These are phyloP conservation scores for Linnaemya tessellans DNA, from an alignment of 2,888 invertebrate species.

Conservation along the genomic window DNA sequence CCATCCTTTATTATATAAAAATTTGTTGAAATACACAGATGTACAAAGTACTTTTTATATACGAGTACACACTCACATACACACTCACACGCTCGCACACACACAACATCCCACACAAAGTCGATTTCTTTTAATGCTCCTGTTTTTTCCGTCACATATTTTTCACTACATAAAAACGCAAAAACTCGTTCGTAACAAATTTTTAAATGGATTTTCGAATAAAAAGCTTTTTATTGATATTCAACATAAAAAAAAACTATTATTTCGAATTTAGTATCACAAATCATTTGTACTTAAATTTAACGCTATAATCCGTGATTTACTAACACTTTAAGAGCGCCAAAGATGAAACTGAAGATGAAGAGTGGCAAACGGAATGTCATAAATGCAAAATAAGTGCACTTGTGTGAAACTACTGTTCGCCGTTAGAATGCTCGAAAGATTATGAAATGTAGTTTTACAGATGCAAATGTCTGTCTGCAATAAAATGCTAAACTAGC, in stretches of 20 bases:
- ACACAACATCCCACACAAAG: not conserved
- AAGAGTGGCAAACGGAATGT: constrained; percentile 16
- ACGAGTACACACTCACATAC: not conserved
- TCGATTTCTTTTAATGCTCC: constrained; percentile 42
- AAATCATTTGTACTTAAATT: constrained; percentile 64
- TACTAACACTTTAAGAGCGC: constrained; percentile 52
- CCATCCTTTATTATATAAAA: not conserved
- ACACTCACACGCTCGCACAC: not conserved
- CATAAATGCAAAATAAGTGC: constrained; percentile 43
- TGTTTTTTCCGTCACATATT: constrained; percentile 64
- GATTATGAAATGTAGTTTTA: constrained; percentile 17
- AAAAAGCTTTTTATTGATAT: constrained; percentile 67
- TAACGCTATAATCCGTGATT: constrained; percentile 61
- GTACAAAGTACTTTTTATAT: constrained; percentile 6
- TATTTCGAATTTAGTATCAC: constrained; percentile 62
- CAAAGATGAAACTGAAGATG: constrained; percentile 4
- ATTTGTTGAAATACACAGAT: constrained; percentile 6
- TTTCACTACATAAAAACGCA: constrained; percentile 62
- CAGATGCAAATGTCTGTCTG: constrained; percentile 23
- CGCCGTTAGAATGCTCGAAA: not conserved
- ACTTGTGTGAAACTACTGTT: not conserved
- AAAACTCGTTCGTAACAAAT: constrained; percentile 54
- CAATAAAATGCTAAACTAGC: constrained; percentile 39
- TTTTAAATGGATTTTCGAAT: constrained; percentile 61
- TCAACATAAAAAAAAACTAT: constrained; percentile 62